These are phyloP conservation scores for Eriocheir sinensis DNA, from an alignment of 1,140 invertebrate species.

Conservation along the genomic window DNA sequence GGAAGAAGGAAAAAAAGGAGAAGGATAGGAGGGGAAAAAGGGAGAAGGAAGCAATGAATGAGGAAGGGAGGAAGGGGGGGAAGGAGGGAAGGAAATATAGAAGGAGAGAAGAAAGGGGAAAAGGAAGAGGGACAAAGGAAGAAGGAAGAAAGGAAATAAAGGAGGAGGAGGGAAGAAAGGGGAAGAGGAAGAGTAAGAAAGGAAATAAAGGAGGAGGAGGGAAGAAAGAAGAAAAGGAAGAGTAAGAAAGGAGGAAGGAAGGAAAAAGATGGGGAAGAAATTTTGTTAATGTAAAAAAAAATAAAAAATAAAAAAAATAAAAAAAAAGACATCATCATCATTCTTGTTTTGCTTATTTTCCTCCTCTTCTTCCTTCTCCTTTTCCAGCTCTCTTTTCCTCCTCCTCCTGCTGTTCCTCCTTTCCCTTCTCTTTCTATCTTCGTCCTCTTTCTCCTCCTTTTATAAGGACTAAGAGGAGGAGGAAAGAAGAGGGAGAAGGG, in stretches of 20 bases:
- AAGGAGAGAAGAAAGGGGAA: background rate
- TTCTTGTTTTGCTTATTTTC: too few species aligned
- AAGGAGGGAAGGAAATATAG: too few species aligned
- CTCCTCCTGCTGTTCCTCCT: too few species aligned
- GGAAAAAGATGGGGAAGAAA: background rate
- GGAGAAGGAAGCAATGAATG: background rate
- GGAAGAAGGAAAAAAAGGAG: too few species aligned
- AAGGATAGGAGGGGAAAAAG: background rate
- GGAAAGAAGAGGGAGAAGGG: background rate
- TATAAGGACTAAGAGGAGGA: background rate
- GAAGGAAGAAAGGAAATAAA: background rate
- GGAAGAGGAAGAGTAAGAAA: background rate
- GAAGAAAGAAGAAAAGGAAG: background rate
- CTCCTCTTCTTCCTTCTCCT: too few species aligned
- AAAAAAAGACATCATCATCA: too few species aligned
- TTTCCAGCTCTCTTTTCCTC: too few species aligned
- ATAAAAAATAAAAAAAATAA: too few species aligned
- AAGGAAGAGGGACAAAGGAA: background rate
- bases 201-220: background rate
- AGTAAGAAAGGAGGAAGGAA: constrained; percentile 33
- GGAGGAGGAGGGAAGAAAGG: too few species aligned
- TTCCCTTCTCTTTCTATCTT: too few species aligned
- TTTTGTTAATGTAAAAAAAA: too few species aligned
- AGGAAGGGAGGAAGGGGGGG: background rate
- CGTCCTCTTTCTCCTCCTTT: too few species aligned